Conservation (phyloP, 2,888 invertebrate genomes). For the Synergus japonicus region DNA sequence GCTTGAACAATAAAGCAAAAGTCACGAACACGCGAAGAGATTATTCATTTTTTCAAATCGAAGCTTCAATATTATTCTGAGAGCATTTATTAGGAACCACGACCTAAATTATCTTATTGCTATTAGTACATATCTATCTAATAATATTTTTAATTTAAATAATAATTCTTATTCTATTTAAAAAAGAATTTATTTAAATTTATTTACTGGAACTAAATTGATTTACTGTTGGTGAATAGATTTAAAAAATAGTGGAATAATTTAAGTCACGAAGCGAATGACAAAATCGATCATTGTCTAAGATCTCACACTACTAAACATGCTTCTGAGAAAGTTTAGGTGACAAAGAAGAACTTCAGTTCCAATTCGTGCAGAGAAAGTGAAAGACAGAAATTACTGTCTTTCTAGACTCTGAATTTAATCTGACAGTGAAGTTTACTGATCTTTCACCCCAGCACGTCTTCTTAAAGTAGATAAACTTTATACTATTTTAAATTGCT, state of each 20-base stretch:
- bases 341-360: slow-evolving; percentile 11
- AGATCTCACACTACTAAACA: slow-evolving; percentile 10
- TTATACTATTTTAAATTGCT: neutral
- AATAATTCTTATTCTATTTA: neutral
- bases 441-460: neutral
- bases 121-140: neutral
- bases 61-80: slow-evolving; percentile 11
- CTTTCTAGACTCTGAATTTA: slow-evolving; percentile 9
- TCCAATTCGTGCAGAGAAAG: slow-evolving; percentile 11
- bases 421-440: slow-evolving; percentile 29
- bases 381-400: slow-evolving; percentile 27
- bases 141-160: neutral
- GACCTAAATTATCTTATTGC: slow-evolving; percentile 13
- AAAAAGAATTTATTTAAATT: no score
- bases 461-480: neutral
- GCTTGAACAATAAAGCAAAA: neutral
- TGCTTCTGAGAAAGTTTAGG: slow-evolving; percentile 6
- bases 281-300: slow-evolving; percentile 19
- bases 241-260: neutral
- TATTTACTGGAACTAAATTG: neutral
- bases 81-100: slow-evolving; percentile 4
- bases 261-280: neutral
- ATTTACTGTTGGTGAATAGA: neutral
- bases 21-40: slow-evolving; percentile 31
- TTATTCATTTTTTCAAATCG: neutral